Conservation (phyloP, 2,888 invertebrate genomes). For the Rhagophthalmus giganteus region DNA sequence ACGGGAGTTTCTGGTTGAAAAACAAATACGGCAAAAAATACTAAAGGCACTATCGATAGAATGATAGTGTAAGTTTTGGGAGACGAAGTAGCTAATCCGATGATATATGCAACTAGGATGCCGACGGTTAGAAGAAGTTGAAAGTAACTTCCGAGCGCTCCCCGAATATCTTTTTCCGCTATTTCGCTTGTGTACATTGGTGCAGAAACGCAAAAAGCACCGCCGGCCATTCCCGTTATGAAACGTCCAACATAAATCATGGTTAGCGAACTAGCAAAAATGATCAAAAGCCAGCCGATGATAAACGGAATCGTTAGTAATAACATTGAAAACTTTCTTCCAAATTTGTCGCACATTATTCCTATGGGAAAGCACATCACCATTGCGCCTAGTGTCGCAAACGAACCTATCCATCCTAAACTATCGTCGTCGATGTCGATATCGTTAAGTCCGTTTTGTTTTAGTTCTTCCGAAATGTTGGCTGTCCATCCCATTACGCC, state of each 20-base stretch:
- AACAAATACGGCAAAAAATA: slow-evolving; percentile 72
- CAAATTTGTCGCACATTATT: slow-evolving; percentile 66
- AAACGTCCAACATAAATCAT: slow-evolving; percentile 70
- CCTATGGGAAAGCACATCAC: slow-evolving; percentile 75
- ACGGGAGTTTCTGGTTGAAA: slow-evolving; percentile 89
- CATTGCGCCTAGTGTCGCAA: slow-evolving; percentile 74
- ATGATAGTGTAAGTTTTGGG: slow-evolving; percentile 65
- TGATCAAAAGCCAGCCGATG: slow-evolving; percentile 73
- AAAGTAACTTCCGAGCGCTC: slow-evolving; percentile 83
- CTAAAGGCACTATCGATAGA: slow-evolving; percentile 67
- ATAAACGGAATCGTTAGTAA: slow-evolving; percentile 68
- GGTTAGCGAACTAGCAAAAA: slow-evolving; percentile 61
- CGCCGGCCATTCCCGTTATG: slow-evolving; percentile 73
- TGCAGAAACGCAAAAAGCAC: slow-evolving; percentile 80
- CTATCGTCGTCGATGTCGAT: slow-evolving; percentile 60
- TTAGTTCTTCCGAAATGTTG: slow-evolving; percentile 63
- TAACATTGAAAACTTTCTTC: slow-evolving; percentile 72
- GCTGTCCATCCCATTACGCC: slow-evolving; percentile 79
- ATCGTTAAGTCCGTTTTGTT: slow-evolving; percentile 55
- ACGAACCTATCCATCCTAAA: slow-evolving; percentile 74
- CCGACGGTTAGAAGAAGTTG: slow-evolving; percentile 85
- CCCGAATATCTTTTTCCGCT: slow-evolving; percentile 79
- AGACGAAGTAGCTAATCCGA: slow-evolving; percentile 53
- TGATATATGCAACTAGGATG: slow-evolving; percentile 75
- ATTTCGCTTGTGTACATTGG: slow-evolving; percentile 88